phyloP scores from a whole-genome alignment of 2,888 invertebrate species.

The Oscheius sp. region DNA sequence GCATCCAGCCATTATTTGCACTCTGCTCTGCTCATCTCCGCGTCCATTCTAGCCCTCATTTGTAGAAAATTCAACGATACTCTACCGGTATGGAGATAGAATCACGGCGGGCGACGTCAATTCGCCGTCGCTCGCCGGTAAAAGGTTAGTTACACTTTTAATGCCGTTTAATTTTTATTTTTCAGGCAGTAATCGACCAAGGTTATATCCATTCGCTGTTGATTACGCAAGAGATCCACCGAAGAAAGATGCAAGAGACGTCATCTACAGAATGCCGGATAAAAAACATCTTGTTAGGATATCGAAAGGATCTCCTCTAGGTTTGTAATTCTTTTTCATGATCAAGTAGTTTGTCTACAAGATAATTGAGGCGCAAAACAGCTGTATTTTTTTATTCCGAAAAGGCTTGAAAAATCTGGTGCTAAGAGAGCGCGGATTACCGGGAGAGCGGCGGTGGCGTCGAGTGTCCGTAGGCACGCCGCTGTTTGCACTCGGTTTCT shows the following conservation, averaged over 20 bases:
- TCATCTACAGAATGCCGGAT: constrained; percentile 7
- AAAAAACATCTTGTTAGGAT: constrained; percentile 8
- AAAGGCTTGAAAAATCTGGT: background rate
- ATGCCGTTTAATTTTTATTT: constrained; percentile 4
- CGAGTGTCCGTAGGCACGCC: constrained; percentile 30
- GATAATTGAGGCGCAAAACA: background rate
- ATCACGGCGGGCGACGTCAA: constrained; percentile 13
- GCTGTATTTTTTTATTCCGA: background rate
- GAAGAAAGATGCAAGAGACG: background rate
- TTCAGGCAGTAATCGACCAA: constrained; percentile 3
- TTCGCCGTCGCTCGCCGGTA: constrained; percentile 23
- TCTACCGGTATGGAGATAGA: constrained; percentile 1
- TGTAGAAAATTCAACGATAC: too few species aligned
- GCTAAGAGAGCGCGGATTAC: constrained; percentile 14
- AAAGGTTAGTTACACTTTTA: constrained; percentile 13
- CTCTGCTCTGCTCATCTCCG: too few species aligned
- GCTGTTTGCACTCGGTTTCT: constrained; percentile 31
- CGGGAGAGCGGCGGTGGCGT: background rate
- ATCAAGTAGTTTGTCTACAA: background rate
- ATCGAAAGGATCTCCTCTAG: background rate
- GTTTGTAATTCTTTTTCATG: background rate
- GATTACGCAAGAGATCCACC: background rate
- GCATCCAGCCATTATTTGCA: too few species aligned
- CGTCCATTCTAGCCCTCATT: too few species aligned
- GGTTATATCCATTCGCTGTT: background rate